These are phyloP conservation scores for Caenorhabditis panamensis DNA, from an alignment of 2,888 invertebrate species.

Conservation along the genomic window DNA sequence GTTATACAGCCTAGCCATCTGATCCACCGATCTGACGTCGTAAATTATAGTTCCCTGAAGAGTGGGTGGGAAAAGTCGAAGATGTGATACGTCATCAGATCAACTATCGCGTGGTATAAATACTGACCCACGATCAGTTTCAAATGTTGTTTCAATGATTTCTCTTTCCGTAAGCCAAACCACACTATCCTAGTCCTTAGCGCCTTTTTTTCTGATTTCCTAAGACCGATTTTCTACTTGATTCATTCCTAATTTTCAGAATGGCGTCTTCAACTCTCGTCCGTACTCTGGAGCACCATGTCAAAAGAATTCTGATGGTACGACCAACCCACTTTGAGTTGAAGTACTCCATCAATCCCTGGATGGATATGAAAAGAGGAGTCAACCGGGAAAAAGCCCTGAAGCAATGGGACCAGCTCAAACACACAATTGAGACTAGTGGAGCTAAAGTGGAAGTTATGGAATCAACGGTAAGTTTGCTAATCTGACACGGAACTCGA, in stretches of 20 bases:
- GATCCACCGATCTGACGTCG: slow-evolving; percentile 48
- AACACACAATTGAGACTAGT: slow-evolving; percentile 72
- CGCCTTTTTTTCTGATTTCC: not conserved
- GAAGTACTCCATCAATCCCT: slow-evolving; percentile 79
- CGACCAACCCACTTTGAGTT: slow-evolving; percentile 79
- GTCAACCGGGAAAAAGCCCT: slow-evolving; percentile 72
- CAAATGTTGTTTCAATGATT: slow-evolving; percentile 33
- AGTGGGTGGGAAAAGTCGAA: slow-evolving; percentile 27
- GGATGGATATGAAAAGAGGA: slow-evolving; percentile 77
- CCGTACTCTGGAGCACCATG: slow-evolving; percentile 57
- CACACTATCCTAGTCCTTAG: not conserved
- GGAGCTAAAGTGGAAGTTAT: slow-evolving; percentile 78
- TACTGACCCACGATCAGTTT: slow-evolving; percentile 26
- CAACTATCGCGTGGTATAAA: slow-evolving; percentile 58
- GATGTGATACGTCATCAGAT: slow-evolving; percentile 53
- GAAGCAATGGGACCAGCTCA: slow-evolving; percentile 77
- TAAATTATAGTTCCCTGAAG: slow-evolving; percentile 57
- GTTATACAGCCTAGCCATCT: slow-evolving; percentile 36
- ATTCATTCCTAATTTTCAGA: not conserved
- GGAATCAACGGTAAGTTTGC: slow-evolving; percentile 72
- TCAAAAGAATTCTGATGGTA: slow-evolving; percentile 76
- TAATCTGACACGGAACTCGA: not conserved
- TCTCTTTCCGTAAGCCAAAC: slow-evolving; percentile 30
- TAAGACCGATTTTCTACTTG: not conserved
- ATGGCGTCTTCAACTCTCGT: slow-evolving; percentile 55